Evolutionary conservation across 2,888 invertebrate genomes (phyloP).

Genomic region (Tortricodes alternella): DNA sequence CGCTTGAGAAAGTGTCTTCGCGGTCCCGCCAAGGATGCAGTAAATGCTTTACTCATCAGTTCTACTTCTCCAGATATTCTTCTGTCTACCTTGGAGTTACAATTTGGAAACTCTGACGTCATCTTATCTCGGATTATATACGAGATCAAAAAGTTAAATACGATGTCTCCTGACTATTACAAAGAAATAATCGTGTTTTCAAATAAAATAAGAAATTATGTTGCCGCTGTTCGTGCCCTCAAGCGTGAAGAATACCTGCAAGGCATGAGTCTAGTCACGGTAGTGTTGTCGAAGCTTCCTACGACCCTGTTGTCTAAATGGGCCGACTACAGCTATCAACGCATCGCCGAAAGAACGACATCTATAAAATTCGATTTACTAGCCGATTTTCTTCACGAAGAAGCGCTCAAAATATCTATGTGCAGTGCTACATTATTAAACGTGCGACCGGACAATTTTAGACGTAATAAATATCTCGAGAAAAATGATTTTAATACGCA

Average conservation of each 20-base stretch:
- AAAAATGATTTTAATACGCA: not conserved
- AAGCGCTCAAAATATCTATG: not conserved
- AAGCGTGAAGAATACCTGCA: slow-evolving; percentile 5
- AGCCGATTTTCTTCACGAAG: not conserved
- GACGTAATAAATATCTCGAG: not conserved
- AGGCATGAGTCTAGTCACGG: not conserved
- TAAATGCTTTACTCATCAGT: not conserved
- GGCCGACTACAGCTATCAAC: not conserved
- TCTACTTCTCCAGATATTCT: not conserved
- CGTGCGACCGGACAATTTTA: not conserved
- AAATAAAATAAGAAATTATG: slow-evolving; percentile 9
- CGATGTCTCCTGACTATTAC: not conserved
- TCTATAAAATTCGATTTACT: not conserved
- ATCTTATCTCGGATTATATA: not conserved
- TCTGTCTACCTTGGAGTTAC: not conserved
- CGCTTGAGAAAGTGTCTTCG: not conserved
- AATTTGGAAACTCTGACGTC: not conserved
- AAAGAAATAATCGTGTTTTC: slow-evolving; percentile 8
- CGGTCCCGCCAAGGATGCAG: not conserved
- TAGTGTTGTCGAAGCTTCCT: slow-evolving; percentile 9
- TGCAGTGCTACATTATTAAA: not conserved
- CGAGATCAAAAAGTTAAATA: not conserved
- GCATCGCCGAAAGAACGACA: not conserved
- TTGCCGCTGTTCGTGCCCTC: slow-evolving; percentile 9
- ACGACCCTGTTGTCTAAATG: slow-evolving; percentile 13